A percentile compares a stretch with the other conserved stretches of the same genome.
These are phyloP conservation scores for Falco cherrug DNA, from an alignment of 2,797 vertebrate genomes.

Conservation along the genomic window DNA sequence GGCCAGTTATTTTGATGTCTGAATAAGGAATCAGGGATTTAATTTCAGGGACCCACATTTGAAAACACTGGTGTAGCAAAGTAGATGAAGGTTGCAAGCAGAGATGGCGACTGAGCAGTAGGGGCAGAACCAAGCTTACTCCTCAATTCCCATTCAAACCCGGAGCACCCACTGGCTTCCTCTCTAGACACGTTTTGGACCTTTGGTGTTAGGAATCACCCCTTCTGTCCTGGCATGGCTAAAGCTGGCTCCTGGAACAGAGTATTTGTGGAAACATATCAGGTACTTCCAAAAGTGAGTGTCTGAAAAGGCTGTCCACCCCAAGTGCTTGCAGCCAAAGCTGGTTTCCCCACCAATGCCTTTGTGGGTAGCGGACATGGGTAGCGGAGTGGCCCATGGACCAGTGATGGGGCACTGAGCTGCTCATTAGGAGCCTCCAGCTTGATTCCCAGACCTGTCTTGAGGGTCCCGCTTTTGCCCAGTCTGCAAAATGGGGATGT, in stretches of 20 bases:
- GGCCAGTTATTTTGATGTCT: slow-evolving; percentile 2
- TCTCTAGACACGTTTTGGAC: background rate
- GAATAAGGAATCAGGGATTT: background rate
- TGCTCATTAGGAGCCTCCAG: background rate
- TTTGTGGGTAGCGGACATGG: background rate
- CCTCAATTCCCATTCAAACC: accelerated
- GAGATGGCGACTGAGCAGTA: accelerated
- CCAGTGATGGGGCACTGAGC: accelerated
- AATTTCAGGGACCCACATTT: background rate
- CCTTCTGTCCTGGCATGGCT: background rate
- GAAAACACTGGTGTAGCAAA: background rate
- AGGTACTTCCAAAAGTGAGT: background rate
- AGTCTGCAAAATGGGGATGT: background rate
- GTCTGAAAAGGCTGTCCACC: background rate
- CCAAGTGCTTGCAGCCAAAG: accelerated
- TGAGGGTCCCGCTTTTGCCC: background rate
- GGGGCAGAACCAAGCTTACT: background rate
- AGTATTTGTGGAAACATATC: background rate
- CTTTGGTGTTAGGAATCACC: background rate
- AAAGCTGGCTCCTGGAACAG: background rate
- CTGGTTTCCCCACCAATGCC: background rate
- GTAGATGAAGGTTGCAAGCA: background rate
- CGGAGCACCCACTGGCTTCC: background rate
- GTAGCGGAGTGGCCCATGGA: background rate
- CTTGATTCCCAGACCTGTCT: background rate